A percentile compares a stretch with the other conserved stretches of the same genome.
Conservation (phyloP, 2,888 invertebrate species). For the Hirtodrosophila cameraria region DNA sequence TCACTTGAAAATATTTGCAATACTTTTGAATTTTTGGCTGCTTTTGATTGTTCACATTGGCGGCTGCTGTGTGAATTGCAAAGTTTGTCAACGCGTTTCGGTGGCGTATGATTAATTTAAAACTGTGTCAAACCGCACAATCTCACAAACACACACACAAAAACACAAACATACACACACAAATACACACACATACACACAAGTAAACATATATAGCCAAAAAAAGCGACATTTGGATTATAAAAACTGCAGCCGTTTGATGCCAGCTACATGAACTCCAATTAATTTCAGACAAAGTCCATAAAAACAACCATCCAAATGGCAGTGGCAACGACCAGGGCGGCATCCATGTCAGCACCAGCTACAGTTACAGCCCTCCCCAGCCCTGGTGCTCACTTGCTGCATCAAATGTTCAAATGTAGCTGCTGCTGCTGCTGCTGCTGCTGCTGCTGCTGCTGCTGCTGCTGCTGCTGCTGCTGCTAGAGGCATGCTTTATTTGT, state of each 20-base stretch:
- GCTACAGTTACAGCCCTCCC: neutral
- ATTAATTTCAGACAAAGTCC: slow-evolving; percentile 77
- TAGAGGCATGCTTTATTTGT: slow-evolving; percentile 72
- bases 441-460: slow-evolving; percentile 33
- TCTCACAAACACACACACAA: slow-evolving; percentile 26
- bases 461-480: slow-evolving; percentile 42
- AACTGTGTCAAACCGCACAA: slow-evolving; percentile 74
- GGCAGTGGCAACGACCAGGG: slow-evolving; percentile 34
- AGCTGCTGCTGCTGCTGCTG: slow-evolving; percentile 26
- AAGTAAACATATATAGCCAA: too few relatives aligned
- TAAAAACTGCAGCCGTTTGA: slow-evolving; percentile 61
- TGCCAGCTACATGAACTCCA: slow-evolving; percentile 72
- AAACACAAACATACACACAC: slow-evolving; percentile 3
- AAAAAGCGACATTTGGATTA: slow-evolving; percentile 38
- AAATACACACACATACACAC: neutral
- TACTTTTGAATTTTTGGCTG: slow-evolving; percentile 38
- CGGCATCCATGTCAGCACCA: slow-evolving; percentile 8
- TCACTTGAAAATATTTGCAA: slow-evolving; percentile 37
- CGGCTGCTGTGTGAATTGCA: slow-evolving; percentile 50
- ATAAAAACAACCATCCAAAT: slow-evolving; percentile 72
- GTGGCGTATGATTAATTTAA: slow-evolving; percentile 79
- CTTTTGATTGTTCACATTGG: slow-evolving; percentile 46
- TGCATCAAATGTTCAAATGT: slow-evolving; percentile 70
- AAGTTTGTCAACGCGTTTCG: slow-evolving; percentile 50
- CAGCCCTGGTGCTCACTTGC: slow-evolving; percentile 23